Evolutionary conservation across 2,113 vertebrate species (phyloP), one percentile per base, ranked within the genome.

Genomic region (Antechinus stuartii): DNA sequence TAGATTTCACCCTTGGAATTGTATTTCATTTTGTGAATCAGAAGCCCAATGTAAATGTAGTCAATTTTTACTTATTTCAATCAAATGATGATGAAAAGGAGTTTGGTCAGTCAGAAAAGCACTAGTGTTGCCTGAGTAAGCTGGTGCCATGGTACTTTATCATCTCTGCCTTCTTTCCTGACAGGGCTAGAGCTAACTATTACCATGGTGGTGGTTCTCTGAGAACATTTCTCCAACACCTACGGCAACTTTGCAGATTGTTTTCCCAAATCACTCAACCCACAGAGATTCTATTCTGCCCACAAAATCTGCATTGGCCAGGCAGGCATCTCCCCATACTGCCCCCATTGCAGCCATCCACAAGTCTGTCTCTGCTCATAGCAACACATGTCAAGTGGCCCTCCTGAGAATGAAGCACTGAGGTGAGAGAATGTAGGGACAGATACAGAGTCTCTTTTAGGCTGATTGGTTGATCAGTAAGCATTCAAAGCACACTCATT

Each of bases 161-260:
- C 7, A 25, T 49, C 49, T 52, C 49, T 90, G 47, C 27, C 22
- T 90, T 30, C 46, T 52, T 90, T 30, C 26, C 27, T 52, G 46
- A 24, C 90, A 90, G 47, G 3, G 47, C 47, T 42, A 90, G 47
- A 49, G 49, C 90, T 50, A 50, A 50, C 50, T 90, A 90, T 90
- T 90, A 50, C 90, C 14, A 14, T 52, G 47, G 90, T 90, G 90
- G 27, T 50, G 90, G 90, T 30, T 6, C 68, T 84, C 27, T 27
- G 24, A 90, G 90, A 90, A 90, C 90, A 90, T 90, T 90, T 90
- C 68, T 84, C n/a, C n/a, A 52, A 90, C 46, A 90, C 90, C 49
- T 26, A 49, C 49, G 47, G 47, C 47, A 50, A 47, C 49, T 30
- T 90, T 47, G 90, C 47, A 90, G 90, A 90, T 90, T 49, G 90